Evolutionary conservation across 2,888 invertebrate genomes (phyloP).

Genomic region (Phanerotoma sp.): DNA sequence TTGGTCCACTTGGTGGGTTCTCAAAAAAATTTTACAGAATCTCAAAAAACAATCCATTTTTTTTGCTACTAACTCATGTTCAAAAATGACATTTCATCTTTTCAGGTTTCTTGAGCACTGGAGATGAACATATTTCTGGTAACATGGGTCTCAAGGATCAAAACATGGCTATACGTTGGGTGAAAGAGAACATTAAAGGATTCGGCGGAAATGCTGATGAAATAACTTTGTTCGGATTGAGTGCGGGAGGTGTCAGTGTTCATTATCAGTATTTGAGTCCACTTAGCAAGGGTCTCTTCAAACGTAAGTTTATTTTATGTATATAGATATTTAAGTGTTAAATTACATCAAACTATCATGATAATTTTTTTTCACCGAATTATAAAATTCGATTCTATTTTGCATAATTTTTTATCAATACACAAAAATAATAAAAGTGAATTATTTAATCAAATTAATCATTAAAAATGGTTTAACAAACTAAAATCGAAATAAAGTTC

Average conservation of each 20-base stretch:
- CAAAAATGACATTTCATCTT: neutral
- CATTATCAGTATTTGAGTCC: slow-evolving; percentile 72
- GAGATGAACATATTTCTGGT: slow-evolving; percentile 68
- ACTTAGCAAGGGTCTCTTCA: slow-evolving; percentile 61
- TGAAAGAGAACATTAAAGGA: slow-evolving; percentile 67
- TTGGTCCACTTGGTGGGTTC: slow-evolving; percentile 70
- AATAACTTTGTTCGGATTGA: slow-evolving; percentile 69
- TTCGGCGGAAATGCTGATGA: slow-evolving; percentile 74
- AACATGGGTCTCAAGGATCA: slow-evolving; percentile 78
- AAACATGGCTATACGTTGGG: slow-evolving; percentile 69
- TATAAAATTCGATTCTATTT: no score
- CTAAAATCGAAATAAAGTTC: no score
- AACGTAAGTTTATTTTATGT: slow-evolving; percentile 37
- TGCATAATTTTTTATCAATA: neutral
- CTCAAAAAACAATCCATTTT: neutral
- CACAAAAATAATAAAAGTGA: neutral
- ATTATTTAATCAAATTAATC: neutral
- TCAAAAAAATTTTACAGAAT: neutral
- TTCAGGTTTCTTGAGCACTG: slow-evolving; percentile 75
- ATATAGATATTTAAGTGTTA: no score
- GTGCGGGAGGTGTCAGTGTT: slow-evolving; percentile 75
- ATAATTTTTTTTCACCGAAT: no score
- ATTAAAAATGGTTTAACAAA: no score
- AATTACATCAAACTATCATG: no score
- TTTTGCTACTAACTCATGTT: no score